A percentile compares a stretch with the other conserved stretches of the same genome.
Conservation (phyloP, 37 sponge, comb jelly and placozoan genomes). For the Aplysina aerophoba region DNA sequence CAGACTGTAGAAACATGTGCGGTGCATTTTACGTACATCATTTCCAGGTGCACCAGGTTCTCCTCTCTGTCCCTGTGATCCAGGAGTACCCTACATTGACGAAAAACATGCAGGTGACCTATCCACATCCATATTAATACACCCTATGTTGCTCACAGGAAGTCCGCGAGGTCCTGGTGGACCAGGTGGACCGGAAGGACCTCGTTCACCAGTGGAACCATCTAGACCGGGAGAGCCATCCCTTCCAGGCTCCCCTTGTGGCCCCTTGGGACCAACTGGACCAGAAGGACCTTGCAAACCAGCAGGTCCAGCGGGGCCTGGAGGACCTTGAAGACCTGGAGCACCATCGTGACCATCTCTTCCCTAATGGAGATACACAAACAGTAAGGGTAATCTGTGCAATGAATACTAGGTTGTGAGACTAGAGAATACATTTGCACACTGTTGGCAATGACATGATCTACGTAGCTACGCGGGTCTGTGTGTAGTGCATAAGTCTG, state of each 20-base stretch:
- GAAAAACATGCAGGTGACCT: not conserved
- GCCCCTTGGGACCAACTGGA: constrained; percentile 41
- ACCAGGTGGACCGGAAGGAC: constrained; percentile 55
- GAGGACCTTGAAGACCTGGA: constrained; percentile 55
- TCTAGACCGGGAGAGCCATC: constrained; percentile 20
- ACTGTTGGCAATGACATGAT: too few relatives aligned
- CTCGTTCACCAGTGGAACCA: constrained; percentile 21
- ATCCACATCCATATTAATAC: not conserved
- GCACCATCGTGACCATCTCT: constrained; percentile 61
- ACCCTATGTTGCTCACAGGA: not conserved
- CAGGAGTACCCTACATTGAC: constrained; percentile 4
- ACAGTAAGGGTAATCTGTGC: too few relatives aligned
- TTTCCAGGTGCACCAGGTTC: constrained; percentile 9
- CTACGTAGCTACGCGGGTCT: too few relatives aligned
- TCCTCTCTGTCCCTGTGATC: constrained; percentile 19
- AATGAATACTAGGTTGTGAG: too few relatives aligned
- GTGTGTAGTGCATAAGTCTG: too few relatives aligned
- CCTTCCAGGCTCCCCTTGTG: constrained; percentile 31
- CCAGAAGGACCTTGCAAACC: constrained; percentile 46
- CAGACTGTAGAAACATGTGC: not conserved
- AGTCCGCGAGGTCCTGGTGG: constrained; percentile 60
- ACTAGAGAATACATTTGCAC: too few relatives aligned
- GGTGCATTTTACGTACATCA: constrained; percentile 2
- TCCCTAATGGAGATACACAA: not conserved
- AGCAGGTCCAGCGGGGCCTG: constrained; percentile 51